Evolutionary conservation across 2,888 invertebrate genomes (phyloP).

Genomic region (Microplitis deprimator): DNA sequence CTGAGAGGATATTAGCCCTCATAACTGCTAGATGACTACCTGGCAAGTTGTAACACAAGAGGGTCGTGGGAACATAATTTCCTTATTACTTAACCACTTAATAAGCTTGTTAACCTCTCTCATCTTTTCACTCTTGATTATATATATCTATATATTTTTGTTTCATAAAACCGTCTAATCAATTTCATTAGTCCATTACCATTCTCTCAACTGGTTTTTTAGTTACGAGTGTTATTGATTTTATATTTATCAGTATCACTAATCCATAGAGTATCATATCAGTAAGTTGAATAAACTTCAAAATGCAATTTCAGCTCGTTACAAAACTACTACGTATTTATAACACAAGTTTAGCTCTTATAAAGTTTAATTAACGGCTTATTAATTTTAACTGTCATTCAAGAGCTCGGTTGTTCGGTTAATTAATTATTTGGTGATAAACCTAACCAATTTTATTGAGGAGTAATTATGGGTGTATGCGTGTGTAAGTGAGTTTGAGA

Average conservation of each 20-base stretch:
- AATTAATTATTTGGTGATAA: background rate
- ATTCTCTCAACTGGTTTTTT: too few relatives aligned
- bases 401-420: background rate
- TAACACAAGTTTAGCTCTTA: background rate
- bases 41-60: background rate
- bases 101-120: slow-evolving; percentile 40
- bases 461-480: too few relatives aligned
- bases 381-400: background rate
- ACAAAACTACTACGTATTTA: too few relatives aligned
- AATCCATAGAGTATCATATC: background rate
- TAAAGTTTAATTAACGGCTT: background rate
- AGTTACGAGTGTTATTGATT: too few relatives aligned
- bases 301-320: too few relatives aligned
- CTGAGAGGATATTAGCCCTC: slow-evolving; percentile 12
- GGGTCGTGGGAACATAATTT: slow-evolving; percentile 53
- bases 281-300: background rate
- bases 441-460: too few relatives aligned
- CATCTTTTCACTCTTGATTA: too few relatives aligned
- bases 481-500: too few relatives aligned
- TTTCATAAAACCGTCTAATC: too few relatives aligned
- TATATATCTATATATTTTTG: too few relatives aligned
- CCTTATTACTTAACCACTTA: slow-evolving; percentile 54
- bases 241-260: too few relatives aligned
- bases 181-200: too few relatives aligned
- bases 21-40: slow-evolving; percentile 2